Conservation (phyloP, 2,113 vertebrate species). For the Nothobranchius kuhntae region DNA sequence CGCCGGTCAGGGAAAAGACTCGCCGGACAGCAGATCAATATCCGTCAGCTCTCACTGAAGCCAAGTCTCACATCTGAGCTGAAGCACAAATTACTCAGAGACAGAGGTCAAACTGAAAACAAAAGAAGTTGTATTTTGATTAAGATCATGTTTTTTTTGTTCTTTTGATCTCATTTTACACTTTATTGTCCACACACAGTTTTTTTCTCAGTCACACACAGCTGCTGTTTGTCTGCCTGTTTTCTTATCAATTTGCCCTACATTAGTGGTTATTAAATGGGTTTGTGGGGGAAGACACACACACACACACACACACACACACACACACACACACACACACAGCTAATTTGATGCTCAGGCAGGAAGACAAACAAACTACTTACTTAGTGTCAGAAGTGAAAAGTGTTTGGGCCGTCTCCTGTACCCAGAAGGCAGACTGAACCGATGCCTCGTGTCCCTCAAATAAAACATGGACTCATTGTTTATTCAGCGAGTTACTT, state of each 20-base stretch:
- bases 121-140: conserved; percentile 19
- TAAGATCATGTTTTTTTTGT: conserved; percentile 9
- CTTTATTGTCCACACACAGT: conserved; percentile 14
- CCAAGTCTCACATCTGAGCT: background rate
- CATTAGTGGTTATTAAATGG: conserved; percentile 13
- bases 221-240: conserved; percentile 9
- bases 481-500: conserved; percentile 16
- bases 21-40: conserved; percentile 34
- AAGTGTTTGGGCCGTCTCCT: conserved; percentile 23
- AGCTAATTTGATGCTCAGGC: background rate
- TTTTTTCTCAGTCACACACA: conserved; percentile 29
- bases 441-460: conserved; percentile 15
- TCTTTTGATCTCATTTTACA: conserved; percentile 13
- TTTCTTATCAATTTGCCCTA: conserved; percentile 20
- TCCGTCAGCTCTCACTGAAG: conserved; percentile 15
- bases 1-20: conserved; percentile 13
- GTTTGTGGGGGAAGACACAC: conserved; percentile 5
- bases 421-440: conserved; percentile 1
- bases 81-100: conserved; percentile 9
- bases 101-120: conserved; percentile 1
- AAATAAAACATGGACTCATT: conserved; percentile 7
- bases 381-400: conserved; percentile 28
- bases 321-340: conserved; percentile 6
- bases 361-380: conserved; percentile 38
- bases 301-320: conserved; percentile 6